Base-by-base conservation (phyloP, 1,140 invertebrate genomes). In the Coboldia fuscipes region DNA sequence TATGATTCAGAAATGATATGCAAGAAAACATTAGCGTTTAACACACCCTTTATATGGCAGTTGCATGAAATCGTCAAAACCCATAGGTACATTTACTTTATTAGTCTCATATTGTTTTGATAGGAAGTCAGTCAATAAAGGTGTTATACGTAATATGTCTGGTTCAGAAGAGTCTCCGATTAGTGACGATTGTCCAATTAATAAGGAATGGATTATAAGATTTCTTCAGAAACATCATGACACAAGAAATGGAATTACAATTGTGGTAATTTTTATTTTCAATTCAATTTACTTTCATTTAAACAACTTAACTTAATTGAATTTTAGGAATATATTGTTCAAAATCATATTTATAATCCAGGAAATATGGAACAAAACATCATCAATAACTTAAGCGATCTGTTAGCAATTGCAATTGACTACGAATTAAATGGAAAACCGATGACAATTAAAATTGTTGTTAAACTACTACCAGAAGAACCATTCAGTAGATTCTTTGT, bases 401-500 rank as follows among this genome's bases (percentile, higher is more conserved):
- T 75, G 18, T 50, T 70, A 28, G 66, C 66, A 5, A 66, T 71
- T 4, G 50, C 43, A 27, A 62, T 68, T 12, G 56, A 61, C 36
- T 70, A 69, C 41, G 36, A 40, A 18, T 18, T 37, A 20, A n/a
- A n/a, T 12, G 26, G 19, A 16, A 22, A n/a, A 24, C 17, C 14
- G 29, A 16, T 14, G 34, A 20, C 33, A 37, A 28, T 30, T 39
- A 33, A 32, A 37, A n/a, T 34, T 82, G 71, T 82, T 24, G 68
- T 79, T 35, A 85, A 83, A 46, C 60, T 79, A 6, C 63, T 77
- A 26, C 79, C 72, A 7, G 68, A 69, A 43, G 75, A 78, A 54
- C 71, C 70, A 3, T 80, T 73, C 54, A 73, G 69, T 36, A 57
- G 77, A 19, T 70, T 70, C 37, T 80, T 81, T 48, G 75, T 80